A percentile compares a stretch with the other conserved stretches of the same genome.
phyloP scores from a whole-genome alignment of 2,797 vertebrate genomes.

The Mallotus villosus region DNA sequence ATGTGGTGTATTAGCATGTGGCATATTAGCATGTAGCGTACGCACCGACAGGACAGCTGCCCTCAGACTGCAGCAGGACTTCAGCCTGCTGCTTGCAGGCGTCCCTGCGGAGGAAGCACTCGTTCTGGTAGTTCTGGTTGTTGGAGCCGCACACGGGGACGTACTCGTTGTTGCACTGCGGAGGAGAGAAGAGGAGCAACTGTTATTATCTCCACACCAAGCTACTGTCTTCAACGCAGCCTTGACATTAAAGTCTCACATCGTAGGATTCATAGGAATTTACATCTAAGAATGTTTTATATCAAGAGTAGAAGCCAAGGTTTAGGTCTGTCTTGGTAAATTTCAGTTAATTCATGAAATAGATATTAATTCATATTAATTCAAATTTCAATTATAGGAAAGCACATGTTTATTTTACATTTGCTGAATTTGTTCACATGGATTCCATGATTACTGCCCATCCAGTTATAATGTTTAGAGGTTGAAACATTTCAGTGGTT shows the following conservation, averaged over 20 bases:
- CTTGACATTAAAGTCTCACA: background rate
- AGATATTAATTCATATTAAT: too few relatives aligned
- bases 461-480: too few relatives aligned
- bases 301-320: too few relatives aligned
- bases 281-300: too few relatives aligned
- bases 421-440: too few relatives aligned
- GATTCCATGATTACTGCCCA: too few relatives aligned
- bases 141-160: slow-evolving; percentile 97
- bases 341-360: background rate
- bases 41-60: slow-evolving; percentile 92
- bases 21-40: slow-evolving; percentile 30
- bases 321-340: background rate
- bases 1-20: too few relatives aligned
- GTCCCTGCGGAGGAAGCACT: slow-evolving; percentile 93
- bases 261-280: background rate
- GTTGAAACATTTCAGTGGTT: too few relatives aligned
- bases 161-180: slow-evolving; percentile 96
- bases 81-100: slow-evolving; percentile 98
- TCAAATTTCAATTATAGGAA: too few relatives aligned
- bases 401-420: too few relatives aligned
- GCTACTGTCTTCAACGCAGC: background rate
- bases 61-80: slow-evolving; percentile 91
- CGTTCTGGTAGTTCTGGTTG: slow-evolving; percentile 96
- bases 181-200: slow-evolving; percentile 16
- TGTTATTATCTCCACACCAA: background rate